Base-by-base conservation (phyloP, 2,113 vertebrate species). In the Misgurnus anguillicaudatus region DNA sequence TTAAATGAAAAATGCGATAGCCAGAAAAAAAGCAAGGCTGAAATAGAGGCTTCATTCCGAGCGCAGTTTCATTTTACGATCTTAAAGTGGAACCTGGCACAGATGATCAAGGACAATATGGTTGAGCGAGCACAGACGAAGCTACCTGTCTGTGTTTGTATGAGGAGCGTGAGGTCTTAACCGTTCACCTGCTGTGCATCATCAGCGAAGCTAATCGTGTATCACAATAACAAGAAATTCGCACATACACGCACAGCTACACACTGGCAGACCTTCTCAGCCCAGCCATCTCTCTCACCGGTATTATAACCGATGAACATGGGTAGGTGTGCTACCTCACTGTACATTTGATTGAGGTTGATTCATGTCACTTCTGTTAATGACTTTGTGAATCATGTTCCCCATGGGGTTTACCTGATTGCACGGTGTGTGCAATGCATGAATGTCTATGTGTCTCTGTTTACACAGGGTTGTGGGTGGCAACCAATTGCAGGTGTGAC, bases 261-360 rank as follows among this genome's bases (percentile, higher is more conserved):
- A 42, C 38, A 5, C 53, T 42, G 53, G 14, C 9, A 57, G 51
- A 72, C n/a, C 3, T 13, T 36, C 24, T 2, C 24, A 31, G 2
- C 24, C 24, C 24, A 31, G 24, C 24, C 24, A n/a, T n/a, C 24
- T 31, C 2, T 31, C 70, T 16, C 36, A 42, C 39, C 19, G 53
- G 60, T 73, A 72, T 72, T 57, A 13, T 31, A 39, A 13, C 69
- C 57, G 51, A 72, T 60, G 36, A 47, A 61, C 58, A 16, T 6
- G 57, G n/a, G 10, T 42, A 31, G 71, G 57, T 47, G 57, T 45
- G 21, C 41, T 14, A 7, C 57, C 47, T 39, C 58, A 75, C 57
- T 75, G 72, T 75, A 62, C 58, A 24, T 60, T 55, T 73, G 55
- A 73, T 73, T 73, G 70, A 73, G 70, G 70, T 58, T 73, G 70